Evolutionary conservation across 2,888 invertebrate species (phyloP), one percentile per base, ranked within the genome.

Genomic region (Omphaloscelis lunosa): DNA sequence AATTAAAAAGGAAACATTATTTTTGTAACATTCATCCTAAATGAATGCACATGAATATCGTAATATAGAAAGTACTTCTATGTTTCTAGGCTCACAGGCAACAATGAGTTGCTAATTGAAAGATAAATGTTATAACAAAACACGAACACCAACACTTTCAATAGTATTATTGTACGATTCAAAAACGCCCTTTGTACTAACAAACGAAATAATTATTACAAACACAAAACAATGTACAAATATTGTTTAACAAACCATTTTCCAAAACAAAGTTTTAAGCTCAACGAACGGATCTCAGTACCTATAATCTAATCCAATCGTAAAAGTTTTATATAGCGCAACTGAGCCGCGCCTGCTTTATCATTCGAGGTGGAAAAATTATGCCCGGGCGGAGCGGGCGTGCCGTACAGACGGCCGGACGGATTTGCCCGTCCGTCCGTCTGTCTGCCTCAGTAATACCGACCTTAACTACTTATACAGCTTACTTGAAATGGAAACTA

Each of bases 401-500:
- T 94, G 94, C 93, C 92, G 82, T 74, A 78, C 80, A 83, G 87
- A 79, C 88, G 79, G 76, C 83, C 79, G 80, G 80, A 84, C 87
- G 94, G 94, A 93, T 94, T 94, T 93, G 86, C 85, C 84, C 86
- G 79, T 87, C 86, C 89, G 83, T 82, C 85, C 82, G 87, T 76
- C 85, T 77, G 83, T 87, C 89, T 86, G 86, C 86, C 89, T 89
- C 79, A 0, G 72, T 91, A 91, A 92, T 91, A 87, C 90, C 87
- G 56, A 84, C 86, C 83, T 90, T 88, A 88, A 88, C 88, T 89
- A 88, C 90, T 90, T 90, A 89, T 82, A 80, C 82, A 85, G 84
- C 87, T 85, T 85, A 88, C 69, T 71, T 67, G 68, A 72, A 77
- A 85, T 72, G 69, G 70, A 81, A 75, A 81, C 78, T 78, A 84